Percentiles rank a stretch among this genome's conserved stretches.
Evolutionary conservation across 2,113 vertebrate species (phyloP).

Genomic region (Macheiramphus alcinus): DNA sequence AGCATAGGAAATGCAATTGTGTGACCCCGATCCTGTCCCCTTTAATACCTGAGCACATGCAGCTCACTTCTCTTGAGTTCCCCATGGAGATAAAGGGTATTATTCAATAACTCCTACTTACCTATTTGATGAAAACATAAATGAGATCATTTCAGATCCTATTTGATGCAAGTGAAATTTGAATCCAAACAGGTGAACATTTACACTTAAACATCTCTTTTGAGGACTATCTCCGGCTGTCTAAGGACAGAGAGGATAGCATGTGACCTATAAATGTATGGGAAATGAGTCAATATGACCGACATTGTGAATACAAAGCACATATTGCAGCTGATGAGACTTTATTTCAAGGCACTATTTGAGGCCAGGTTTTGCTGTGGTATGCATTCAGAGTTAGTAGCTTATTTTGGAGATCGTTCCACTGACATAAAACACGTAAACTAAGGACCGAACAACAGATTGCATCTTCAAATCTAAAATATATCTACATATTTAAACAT

Average conservation of each 20-base stretch:
- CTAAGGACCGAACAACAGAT: not conserved
- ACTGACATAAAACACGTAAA: not conserved
- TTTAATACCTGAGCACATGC: accelerated
- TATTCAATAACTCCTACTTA: not conserved
- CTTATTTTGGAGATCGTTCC: not conserved
- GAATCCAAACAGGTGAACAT: not conserved
- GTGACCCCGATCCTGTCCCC: not conserved
- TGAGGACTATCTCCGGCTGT: not conserved
- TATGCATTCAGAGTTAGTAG: not conserved
- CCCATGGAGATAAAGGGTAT: not conserved
- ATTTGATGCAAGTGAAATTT: not conserved
- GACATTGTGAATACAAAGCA: not conserved
- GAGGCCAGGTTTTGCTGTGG: not conserved
- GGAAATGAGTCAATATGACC: not conserved
- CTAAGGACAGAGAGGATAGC: not conserved
- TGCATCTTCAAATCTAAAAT: not conserved
- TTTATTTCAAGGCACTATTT: not conserved
- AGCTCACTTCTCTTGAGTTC: not conserved
- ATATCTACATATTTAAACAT: not conserved
- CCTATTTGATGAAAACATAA: not conserved
- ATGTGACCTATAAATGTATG: not conserved
- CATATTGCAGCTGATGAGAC: not conserved
- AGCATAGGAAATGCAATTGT: not conserved
- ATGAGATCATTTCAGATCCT: not conserved
- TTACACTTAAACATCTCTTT: not conserved